These are phyloP conservation scores for Archivesica marissinica DNA, from an alignment of 1,140 invertebrate genomes.

Conservation along the genomic window DNA sequence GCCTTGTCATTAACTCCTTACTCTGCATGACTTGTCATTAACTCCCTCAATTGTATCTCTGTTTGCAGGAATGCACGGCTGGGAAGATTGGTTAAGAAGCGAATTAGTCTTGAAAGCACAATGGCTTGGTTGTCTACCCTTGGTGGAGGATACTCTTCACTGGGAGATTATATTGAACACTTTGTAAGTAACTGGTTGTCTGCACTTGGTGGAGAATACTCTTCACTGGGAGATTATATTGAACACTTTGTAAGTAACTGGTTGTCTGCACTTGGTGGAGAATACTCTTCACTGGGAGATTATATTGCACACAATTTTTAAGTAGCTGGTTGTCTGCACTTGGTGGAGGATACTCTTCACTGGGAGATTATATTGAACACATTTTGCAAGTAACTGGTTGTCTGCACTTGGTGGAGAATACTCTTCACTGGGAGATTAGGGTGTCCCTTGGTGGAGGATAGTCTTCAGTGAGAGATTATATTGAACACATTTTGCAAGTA, in stretches of 20 bases:
- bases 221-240: constrained; percentile 94
- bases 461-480: too few relatives aligned
- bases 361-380: constrained; percentile 92
- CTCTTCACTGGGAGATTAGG: too few relatives aligned
- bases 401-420: too few relatives aligned
- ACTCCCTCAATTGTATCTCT: too few relatives aligned
- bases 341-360: constrained; percentile 96
- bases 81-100: constrained; percentile 74
- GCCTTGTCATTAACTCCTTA: constrained; percentile 58
- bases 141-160: constrained; percentile 96
- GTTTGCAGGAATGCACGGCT: constrained; percentile 79
- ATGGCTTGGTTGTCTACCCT: constrained; percentile 98
- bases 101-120: constrained; percentile 91
- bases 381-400: too few relatives aligned
- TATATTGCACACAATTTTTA: constrained; percentile 93
- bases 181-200: constrained; percentile 95
- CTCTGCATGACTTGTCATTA: constrained; percentile 74
- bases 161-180: constrained; percentile 92
- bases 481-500: too few relatives aligned
- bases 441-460: too few relatives aligned
- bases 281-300: too few relatives aligned
- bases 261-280: too few relatives aligned
- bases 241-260: constrained; percentile 90
- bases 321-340: constrained; percentile 98
- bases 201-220: constrained; percentile 97